These are phyloP conservation scores for Zaprionus lineosus DNA, from an alignment of 2,888 invertebrate species.

Conservation along the genomic window DNA sequence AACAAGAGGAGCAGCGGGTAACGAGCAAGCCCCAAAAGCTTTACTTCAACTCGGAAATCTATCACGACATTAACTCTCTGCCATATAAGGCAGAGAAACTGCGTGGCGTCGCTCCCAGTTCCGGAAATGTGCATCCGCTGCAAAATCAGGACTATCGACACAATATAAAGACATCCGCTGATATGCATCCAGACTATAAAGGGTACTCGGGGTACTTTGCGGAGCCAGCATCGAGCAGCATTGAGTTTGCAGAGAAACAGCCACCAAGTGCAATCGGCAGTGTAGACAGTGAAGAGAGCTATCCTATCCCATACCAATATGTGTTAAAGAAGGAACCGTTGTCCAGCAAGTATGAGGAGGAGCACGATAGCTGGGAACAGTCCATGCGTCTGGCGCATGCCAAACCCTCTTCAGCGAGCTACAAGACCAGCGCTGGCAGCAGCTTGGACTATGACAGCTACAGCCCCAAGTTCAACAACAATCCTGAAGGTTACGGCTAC, in stretches of 20 bases:
- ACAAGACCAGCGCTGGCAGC: slow-evolving; percentile 19
- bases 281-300: slow-evolving; percentile 73
- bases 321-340: slow-evolving; percentile 78
- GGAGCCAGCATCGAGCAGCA: slow-evolving; percentile 64
- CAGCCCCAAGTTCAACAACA: slow-evolving; percentile 82
- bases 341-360: slow-evolving; percentile 69
- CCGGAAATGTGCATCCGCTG: slow-evolving; percentile 14
- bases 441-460: slow-evolving; percentile 80
- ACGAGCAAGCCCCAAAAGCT: slow-evolving; percentile 73
- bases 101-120: slow-evolving; percentile 28
- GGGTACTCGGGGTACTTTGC: slow-evolving; percentile 80
- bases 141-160: slow-evolving; percentile 61
- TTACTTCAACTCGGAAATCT: slow-evolving; percentile 82
- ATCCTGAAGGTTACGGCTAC: slow-evolving; percentile 82
- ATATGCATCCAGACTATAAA: slow-evolving; percentile 73
- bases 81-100: slow-evolving; percentile 79
- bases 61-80: slow-evolving; percentile 82
- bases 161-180: slow-evolving; percentile 51
- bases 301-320: slow-evolving; percentile 79
- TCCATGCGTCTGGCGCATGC: slow-evolving; percentile 48
- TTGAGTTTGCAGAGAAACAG: slow-evolving; percentile 51
- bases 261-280: slow-evolving; percentile 25
- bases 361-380: slow-evolving; percentile 61
- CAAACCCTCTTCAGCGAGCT: slow-evolving; percentile 27
- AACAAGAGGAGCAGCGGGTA: slow-evolving; percentile 46